Evolutionary conservation across 1,140 invertebrate genomes (phyloP).

Genomic region (Listronotus bonariensis): DNA sequence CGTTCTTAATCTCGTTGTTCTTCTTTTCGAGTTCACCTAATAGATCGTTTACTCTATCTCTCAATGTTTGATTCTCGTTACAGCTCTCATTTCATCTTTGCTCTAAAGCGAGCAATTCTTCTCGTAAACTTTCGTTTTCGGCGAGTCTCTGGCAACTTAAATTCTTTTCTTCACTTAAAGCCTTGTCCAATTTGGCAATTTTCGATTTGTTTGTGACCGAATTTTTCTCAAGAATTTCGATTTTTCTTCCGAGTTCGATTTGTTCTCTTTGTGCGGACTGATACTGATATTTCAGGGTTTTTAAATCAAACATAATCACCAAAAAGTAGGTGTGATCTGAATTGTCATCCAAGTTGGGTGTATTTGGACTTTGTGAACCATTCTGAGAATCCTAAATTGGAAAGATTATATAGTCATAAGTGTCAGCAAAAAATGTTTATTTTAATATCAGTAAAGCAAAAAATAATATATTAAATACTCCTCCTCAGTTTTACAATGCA

Average conservation of each 20-base stretch:
- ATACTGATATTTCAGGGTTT: slow-evolving; percentile 53
- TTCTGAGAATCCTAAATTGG: slow-evolving; percentile 34
- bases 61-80: slow-evolving; percentile 55
- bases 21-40: slow-evolving; percentile 26
- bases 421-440: too few relatives aligned
- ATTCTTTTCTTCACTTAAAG: slow-evolving; percentile 56
- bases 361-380: slow-evolving; percentile 26
- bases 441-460: too few relatives aligned
- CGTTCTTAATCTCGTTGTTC: slow-evolving; percentile 13
- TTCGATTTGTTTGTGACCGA: slow-evolving; percentile 55
- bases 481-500: too few relatives aligned
- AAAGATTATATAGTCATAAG: background rate
- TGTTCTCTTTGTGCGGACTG: slow-evolving; percentile 51
- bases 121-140: slow-evolving; percentile 56
- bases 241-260: slow-evolving; percentile 54
- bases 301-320: slow-evolving; percentile 49
- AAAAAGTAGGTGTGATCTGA: slow-evolving; percentile 16
- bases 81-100: slow-evolving; percentile 55
- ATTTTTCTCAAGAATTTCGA: slow-evolving; percentile 56
- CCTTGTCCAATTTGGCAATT: slow-evolving; percentile 43
- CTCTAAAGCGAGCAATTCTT: slow-evolving; percentile 56
- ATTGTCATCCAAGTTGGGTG: slow-evolving; percentile 20
- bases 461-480: too few relatives aligned
- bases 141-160: slow-evolving; percentile 37
- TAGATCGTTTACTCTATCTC: slow-evolving; percentile 44